A percentile compares a stretch with the other conserved stretches of the same genome.
Evolutionary conservation across 2,888 invertebrate genomes (phyloP).

Genomic region (Scaptomyza parva): DNA sequence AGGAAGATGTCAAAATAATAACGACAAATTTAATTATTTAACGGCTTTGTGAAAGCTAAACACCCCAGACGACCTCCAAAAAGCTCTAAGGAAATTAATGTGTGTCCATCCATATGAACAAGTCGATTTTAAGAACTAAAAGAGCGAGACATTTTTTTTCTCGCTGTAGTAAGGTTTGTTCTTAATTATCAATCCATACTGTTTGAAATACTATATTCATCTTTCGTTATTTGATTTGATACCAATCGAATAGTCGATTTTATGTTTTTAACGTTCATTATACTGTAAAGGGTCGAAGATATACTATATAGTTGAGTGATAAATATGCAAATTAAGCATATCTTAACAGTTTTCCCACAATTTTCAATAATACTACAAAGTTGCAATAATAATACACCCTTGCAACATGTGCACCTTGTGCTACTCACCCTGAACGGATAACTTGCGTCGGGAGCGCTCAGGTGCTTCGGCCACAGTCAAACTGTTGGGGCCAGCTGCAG

Average conservation of each 20-base stretch:
- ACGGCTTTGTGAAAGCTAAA: slow-evolving; percentile 7
- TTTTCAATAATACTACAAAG: not conserved
- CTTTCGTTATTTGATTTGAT: no score
- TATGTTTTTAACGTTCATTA: no score
- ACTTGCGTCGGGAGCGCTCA: slow-evolving; percentile 81
- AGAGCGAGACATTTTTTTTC: no score
- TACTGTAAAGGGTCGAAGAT: no score
- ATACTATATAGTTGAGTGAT: not conserved
- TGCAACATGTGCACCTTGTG: not conserved
- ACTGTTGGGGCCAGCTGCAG: slow-evolving; percentile 55
- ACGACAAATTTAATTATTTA: slow-evolving; percentile 33
- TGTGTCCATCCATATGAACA: not conserved
- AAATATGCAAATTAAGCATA: not conserved
- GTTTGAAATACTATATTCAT: no score
- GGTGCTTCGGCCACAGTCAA: slow-evolving; percentile 77
- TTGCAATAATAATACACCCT: not conserved
- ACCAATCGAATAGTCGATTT: no score
- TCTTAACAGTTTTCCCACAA: not conserved
- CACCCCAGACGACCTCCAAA: not conserved
- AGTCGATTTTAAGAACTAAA: no score
- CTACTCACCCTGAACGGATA: slow-evolving; percentile 84
- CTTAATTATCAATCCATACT: no score
- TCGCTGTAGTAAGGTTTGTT: no score
- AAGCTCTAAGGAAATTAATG: not conserved
- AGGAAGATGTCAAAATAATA: slow-evolving; percentile 6